Evolutionary conservation across 2,797 vertebrate species (phyloP).

Genomic region (Eulemur coronatus): DNA sequence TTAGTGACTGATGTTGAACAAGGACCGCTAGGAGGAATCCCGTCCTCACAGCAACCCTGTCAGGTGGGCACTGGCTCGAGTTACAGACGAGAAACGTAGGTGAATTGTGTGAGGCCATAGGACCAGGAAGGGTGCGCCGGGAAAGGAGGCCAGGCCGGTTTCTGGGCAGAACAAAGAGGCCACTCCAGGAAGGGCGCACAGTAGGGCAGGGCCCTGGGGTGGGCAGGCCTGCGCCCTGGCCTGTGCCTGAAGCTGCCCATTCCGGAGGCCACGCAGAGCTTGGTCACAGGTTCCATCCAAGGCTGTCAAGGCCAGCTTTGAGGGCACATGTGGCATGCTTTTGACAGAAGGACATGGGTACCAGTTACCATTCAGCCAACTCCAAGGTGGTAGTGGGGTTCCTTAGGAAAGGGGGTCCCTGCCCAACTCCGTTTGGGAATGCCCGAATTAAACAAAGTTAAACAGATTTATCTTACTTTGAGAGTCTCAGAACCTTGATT

Average conservation of each 20-base stretch:
- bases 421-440: background rate
- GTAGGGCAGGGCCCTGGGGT: background rate
- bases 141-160: background rate
- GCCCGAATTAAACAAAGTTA: background rate
- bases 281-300: background rate
- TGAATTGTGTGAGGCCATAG: background rate
- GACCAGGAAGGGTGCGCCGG: background rate
- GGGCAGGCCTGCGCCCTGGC: background rate
- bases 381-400: background rate
- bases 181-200: rapidly evolving
- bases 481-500: too few species aligned
- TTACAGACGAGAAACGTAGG: background rate
- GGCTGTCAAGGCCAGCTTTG: background rate
- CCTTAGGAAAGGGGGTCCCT: background rate
- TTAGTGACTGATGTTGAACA: background rate
- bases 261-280: background rate
- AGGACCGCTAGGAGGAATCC: background rate
- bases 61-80: background rate
- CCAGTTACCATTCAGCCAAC: background rate
- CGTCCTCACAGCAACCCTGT: background rate
- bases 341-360: background rate
- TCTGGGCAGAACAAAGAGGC: background rate
- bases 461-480: background rate
- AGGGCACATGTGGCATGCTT: background rate
- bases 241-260: background rate